Conservation (phyloP, 2,797 vertebrate genomes). For the Dromococcyx pavoninus region DNA sequence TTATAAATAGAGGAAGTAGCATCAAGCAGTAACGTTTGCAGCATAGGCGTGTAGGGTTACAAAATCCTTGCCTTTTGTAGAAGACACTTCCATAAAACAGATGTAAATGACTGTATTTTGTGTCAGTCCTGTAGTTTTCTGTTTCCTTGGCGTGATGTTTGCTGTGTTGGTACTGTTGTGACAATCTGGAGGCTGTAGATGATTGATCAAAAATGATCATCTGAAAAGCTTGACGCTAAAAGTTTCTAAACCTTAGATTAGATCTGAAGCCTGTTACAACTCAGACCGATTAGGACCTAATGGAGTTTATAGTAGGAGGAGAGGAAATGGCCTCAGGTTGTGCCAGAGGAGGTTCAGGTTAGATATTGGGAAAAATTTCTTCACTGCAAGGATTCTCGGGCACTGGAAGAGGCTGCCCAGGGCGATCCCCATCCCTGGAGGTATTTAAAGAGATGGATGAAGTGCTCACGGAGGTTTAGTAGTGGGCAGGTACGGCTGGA, state of each 20-base stretch:
- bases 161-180: not conserved
- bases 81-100: accelerated
- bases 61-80: not conserved
- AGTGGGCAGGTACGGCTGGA: too few relatives aligned
- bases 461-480: too few relatives aligned
- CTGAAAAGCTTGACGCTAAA: not conserved
- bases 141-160: not conserved
- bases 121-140: not conserved
- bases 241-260: not conserved
- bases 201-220: not conserved
- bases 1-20: not conserved
- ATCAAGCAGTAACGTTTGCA: too few relatives aligned
- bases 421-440: too few relatives aligned
- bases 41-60: accelerated
- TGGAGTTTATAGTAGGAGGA: not conserved
- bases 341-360: too few relatives aligned
- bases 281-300: not conserved
- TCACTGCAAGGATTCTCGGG: too few relatives aligned
- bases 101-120: not conserved
- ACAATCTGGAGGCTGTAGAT: not conserved
- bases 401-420: too few relatives aligned
- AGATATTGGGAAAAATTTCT: too few relatives aligned
- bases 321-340: too few relatives aligned
- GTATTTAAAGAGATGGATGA: too few relatives aligned
- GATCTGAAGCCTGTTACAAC: not conserved